These are phyloP conservation scores for Epizoanthus scotinus DNA, from an alignment of 92 coral and sea anemone species.

Conservation along the genomic window DNA sequence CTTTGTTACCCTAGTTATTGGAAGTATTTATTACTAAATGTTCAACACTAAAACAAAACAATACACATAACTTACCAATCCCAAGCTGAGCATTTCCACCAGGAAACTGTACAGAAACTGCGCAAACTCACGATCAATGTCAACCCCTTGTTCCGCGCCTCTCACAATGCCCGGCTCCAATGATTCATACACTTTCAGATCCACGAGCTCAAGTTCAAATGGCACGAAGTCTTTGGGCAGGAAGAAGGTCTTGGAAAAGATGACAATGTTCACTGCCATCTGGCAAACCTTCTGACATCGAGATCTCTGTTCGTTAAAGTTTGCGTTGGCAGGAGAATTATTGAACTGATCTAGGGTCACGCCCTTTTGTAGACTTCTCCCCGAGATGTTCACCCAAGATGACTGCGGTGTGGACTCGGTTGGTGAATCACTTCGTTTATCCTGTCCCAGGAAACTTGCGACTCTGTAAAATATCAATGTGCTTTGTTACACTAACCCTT, in stretches of 20 bases:
- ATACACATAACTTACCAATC: constrained; percentile 62
- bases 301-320: constrained; percentile 77
- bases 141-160: constrained; percentile 60
- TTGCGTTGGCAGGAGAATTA: constrained; percentile 86
- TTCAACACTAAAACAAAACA: too few species aligned
- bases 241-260: constrained; percentile 75
- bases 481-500: too few species aligned
- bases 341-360: constrained; percentile 69
- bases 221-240: constrained; percentile 63
- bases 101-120: constrained; percentile 89
- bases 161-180: constrained; percentile 68
- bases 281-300: constrained; percentile 82
- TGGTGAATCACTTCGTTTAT: constrained; percentile 44
- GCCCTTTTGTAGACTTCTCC: constrained; percentile 64
- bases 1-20: too few species aligned
- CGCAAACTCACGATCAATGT: constrained; percentile 78
- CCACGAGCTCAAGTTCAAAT: constrained; percentile 57
- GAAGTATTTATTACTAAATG: too few species aligned
- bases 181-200: constrained; percentile 68
- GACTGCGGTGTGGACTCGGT: constrained; percentile 74
- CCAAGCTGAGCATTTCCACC: constrained; percentile 77
- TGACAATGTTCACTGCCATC: constrained; percentile 79
- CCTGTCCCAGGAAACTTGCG: constrained; percentile 65
- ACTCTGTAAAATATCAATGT: constrained; percentile 40
- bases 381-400: constrained; percentile 80